A percentile compares a stretch with the other conserved stretches of the same genome.
Conservation (phyloP, 2,113 vertebrate species). For the Pteruthius melanotis region DNA sequence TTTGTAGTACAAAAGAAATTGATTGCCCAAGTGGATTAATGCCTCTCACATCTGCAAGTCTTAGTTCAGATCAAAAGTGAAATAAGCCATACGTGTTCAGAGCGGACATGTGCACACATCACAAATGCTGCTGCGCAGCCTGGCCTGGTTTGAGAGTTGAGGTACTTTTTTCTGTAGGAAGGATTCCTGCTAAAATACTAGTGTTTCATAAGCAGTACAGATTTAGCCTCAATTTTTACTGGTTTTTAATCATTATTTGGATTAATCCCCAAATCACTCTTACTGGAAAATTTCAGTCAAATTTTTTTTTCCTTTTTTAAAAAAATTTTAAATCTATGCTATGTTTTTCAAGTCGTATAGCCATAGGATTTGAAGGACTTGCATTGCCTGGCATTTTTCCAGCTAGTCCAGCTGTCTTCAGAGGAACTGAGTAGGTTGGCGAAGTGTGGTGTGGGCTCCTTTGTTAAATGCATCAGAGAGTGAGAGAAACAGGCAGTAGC, state of each 20-base stretch:
- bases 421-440: background rate
- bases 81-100: background rate
- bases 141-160: background rate
- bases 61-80: slow-evolving; percentile 3
- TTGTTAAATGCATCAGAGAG: background rate
- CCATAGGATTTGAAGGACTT: background rate
- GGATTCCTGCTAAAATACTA: background rate
- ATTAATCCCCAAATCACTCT: background rate
- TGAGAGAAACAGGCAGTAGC: background rate
- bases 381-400: background rate
- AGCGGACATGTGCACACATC: background rate
- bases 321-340: background rate
- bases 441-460: background rate
- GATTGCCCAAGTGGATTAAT: background rate
- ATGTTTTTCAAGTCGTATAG: background rate
- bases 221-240: background rate
- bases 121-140: background rate
- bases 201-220: background rate
- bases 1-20: background rate
- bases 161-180: background rate
- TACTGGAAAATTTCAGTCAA: background rate
- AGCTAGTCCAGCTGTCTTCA: background rate
- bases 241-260: background rate
- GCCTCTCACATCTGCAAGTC: slow-evolving; percentile 1
- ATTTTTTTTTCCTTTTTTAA: background rate